Conservation (phyloP, 1,140 invertebrate genomes). For the Drosophila tristis region DNA sequence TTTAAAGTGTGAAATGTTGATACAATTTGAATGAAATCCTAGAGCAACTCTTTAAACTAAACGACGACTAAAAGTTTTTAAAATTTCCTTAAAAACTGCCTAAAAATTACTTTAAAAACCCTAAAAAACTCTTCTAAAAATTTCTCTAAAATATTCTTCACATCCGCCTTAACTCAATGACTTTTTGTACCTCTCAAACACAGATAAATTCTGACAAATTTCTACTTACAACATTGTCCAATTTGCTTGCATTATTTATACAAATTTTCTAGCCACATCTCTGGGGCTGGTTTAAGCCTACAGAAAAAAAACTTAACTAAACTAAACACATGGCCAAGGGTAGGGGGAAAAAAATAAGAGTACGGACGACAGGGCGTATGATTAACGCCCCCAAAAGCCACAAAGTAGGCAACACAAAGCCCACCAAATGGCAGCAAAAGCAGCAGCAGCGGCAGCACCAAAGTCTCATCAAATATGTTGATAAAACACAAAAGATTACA, state of each 20-base stretch:
- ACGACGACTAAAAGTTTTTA: no score
- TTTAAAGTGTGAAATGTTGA: no score
- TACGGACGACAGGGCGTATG: slow-evolving; percentile 56
- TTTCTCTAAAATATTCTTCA: no score
- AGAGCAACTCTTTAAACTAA: no score
- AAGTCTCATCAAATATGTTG: slow-evolving; percentile 79
- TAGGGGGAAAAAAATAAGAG: slow-evolving; percentile 13
- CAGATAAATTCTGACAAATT: background rate
- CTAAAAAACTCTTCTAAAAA: no score
- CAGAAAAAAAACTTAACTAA: slow-evolving; percentile 4
- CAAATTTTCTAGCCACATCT: slow-evolving; percentile 11
- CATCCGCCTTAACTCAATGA: no score
- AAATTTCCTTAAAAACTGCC: no score
- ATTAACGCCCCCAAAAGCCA: slow-evolving; percentile 68
- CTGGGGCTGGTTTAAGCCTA: slow-evolving; percentile 5
- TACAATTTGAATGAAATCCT: no score
- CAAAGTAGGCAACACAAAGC: slow-evolving; percentile 63
- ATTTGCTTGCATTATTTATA: slow-evolving; percentile 43
- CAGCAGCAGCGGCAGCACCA: slow-evolving; percentile 30
- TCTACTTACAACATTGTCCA: slow-evolving; percentile 13
- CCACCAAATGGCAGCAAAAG: slow-evolving; percentile 49
- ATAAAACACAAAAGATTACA: slow-evolving; percentile 80
- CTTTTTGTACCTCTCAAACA: no score
- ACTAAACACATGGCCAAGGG: slow-evolving; percentile 38
- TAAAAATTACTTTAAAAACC: no score